Evolutionary conservation across 1,140 invertebrate genomes (phyloP), one percentile per base, ranked within the genome.

Genomic region (Cylas formicarius): DNA sequence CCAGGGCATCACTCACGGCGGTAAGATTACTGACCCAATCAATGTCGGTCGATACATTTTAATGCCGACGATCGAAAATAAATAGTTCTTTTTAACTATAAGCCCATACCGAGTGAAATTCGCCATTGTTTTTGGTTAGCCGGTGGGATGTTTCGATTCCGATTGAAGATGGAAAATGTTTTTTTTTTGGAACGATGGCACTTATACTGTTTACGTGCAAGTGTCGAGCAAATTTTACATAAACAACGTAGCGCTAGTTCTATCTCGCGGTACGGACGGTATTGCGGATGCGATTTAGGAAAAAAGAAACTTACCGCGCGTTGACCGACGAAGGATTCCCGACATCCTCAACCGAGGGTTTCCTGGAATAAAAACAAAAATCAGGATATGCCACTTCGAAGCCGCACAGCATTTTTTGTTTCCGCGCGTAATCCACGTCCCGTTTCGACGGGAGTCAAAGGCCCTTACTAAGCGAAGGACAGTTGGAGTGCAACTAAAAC

Each of bases 271-370:
- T n/a, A n/a, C n/a, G n/a, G n/a, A n/a, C n/a, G n/a, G n/a, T n/a
- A n/a, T n/a, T n/a, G n/a, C n/a, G n/a, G n/a, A n/a, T n/a, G n/a
- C n/a, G n/a, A n/a, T n/a, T n/a, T n/a, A 36, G 19, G 27, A 38
- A 22, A 9, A 41, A 21, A 49, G 19, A 35, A 23, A 80, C 80
- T 81, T 67, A 82, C 80, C 80, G 78, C 61, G 77, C 75, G 62
- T 82, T 82, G 53, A 81, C 78, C 21, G 79, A 80, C 35, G 78
- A 73, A 10, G 78, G 71, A 58, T 80, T 81, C 40, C 74, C 76
- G 46, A 80, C 76, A 54, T 81, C 78, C 62, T 82, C 79, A 67
- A 80, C 77, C 36, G 78, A 72, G 47, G 80, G 79, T 67, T 83
- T 83, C 72, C 80, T 83, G 72, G 60, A 81, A 82, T 67, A 81